These are phyloP conservation scores for Megathymus violae DNA, from an alignment of 1,140 invertebrate genomes.

Conservation along the genomic window DNA sequence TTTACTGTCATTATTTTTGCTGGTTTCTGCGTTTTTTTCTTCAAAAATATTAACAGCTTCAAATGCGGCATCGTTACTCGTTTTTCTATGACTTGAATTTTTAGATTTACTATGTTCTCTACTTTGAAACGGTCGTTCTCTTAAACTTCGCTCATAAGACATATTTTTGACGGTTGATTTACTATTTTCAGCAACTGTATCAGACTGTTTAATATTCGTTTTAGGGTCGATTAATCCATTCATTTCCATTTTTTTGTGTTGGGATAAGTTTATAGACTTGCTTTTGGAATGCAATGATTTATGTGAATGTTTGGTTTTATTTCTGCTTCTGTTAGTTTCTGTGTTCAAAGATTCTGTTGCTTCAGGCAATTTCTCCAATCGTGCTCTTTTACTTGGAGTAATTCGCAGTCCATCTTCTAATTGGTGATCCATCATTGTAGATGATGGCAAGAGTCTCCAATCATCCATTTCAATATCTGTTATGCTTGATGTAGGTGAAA, in stretches of 20 bases:
- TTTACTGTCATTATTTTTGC: slow-evolving; percentile 19
- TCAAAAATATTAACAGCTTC: not conserved
- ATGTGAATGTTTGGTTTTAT: slow-evolving; percentile 43
- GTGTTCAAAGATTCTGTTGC: slow-evolving; percentile 34
- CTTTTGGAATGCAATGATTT: slow-evolving; percentile 39
- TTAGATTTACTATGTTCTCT: slow-evolving; percentile 3
- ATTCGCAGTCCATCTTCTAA: slow-evolving; percentile 43
- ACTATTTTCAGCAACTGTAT: slow-evolving; percentile 11
- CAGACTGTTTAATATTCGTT: slow-evolving; percentile 2
- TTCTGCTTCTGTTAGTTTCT: slow-evolving; percentile 26
- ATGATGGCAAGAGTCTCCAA: slow-evolving; percentile 68
- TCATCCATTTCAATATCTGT: slow-evolving; percentile 71
- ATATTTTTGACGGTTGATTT: slow-evolving; percentile 31
- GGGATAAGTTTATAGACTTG: slow-evolving; percentile 41
- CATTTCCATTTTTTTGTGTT: slow-evolving; percentile 26
- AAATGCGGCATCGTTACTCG: slow-evolving; percentile 1
- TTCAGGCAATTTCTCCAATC: slow-evolving; percentile 51
- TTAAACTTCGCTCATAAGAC: slow-evolving; percentile 22
- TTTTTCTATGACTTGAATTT: slow-evolving; percentile 6
- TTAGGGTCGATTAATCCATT: slow-evolving; percentile 19
- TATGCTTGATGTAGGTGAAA: slow-evolving; percentile 57
- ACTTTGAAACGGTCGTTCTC: not conserved
- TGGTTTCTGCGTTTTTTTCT: slow-evolving; percentile 11
- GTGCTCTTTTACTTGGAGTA: slow-evolving; percentile 54
- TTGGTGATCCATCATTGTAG: slow-evolving; percentile 71